A percentile compares a stretch with the other conserved stretches of the same genome.
Conservation (phyloP, 2,888 invertebrate species). For the Cenopis cana region DNA sequence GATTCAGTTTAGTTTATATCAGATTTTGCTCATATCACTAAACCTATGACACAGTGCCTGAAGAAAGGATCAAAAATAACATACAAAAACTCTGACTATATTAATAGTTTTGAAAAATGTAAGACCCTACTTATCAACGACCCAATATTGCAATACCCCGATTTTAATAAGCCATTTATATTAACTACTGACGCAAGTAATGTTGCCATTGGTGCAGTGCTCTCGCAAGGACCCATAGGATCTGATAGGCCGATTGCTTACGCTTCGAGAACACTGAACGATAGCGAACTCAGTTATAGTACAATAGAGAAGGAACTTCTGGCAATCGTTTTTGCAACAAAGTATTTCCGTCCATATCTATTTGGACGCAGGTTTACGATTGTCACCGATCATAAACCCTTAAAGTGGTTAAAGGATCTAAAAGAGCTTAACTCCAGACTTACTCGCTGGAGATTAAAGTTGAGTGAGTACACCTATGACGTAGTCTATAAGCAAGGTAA, state of each 20-base stretch:
- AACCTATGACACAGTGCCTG: neutral
- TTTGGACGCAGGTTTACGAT: conserved; percentile 55
- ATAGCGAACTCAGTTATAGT: conserved; percentile 10
- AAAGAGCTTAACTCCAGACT: conserved; percentile 5
- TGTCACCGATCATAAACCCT: conserved; percentile 16
- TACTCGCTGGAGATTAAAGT: neutral
- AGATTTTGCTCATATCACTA: neutral
- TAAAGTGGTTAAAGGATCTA: conserved; percentile 1
- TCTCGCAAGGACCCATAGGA: conserved; percentile 30
- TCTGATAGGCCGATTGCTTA: conserved; percentile 24
- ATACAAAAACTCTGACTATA: neutral
- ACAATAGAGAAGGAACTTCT: conserved; percentile 35
- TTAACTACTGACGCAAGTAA: conserved; percentile 5
- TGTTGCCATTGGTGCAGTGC: conserved; percentile 21
- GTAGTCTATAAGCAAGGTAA: conserved; percentile 6
- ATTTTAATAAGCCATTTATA: conserved; percentile 13
- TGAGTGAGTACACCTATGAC: no score
- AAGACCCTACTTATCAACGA: conserved; percentile 15
- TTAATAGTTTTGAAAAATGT: conserved; percentile 18
- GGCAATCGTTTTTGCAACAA: conserved; percentile 25
- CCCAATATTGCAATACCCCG: neutral
- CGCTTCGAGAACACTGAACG: conserved; percentile 4
- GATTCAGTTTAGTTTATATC: no score
- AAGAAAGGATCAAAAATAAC: neutral
- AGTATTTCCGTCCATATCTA: conserved; percentile 53